Percentiles rank a stretch among this genome's conserved stretches.
phyloP scores from a whole-genome alignment of 2,888 invertebrate genomes.

The Ochlodes sylvanus region DNA sequence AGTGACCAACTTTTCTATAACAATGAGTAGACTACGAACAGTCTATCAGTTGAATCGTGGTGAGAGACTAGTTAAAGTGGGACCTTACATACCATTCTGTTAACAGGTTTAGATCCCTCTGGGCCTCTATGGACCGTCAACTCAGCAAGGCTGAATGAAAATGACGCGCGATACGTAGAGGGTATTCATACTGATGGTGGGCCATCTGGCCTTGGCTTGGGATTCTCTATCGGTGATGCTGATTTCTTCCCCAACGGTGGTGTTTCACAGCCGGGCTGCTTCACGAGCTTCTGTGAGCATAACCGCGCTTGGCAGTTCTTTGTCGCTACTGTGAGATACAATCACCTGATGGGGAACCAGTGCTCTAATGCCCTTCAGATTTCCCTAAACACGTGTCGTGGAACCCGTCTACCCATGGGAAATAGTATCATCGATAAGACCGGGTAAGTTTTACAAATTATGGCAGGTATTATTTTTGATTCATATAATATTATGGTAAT shows the following conservation, averaged over 20 bases:
- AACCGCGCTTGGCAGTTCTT: constrained; percentile 61
- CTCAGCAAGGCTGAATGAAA: constrained; percentile 32
- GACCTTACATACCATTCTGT: too few relatives aligned
- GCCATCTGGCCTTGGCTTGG: constrained; percentile 40
- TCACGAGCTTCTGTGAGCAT: constrained; percentile 57
- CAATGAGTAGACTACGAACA: too few relatives aligned
- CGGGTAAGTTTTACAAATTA: constrained; percentile 49
- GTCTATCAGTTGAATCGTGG: too few relatives aligned
- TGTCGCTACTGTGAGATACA: constrained; percentile 53
- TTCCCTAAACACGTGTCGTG: constrained; percentile 53
- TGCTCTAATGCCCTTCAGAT: constrained; percentile 53
- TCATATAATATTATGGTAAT: too few relatives aligned
- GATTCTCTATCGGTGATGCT: constrained; percentile 65
- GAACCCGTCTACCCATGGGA: constrained; percentile 54
- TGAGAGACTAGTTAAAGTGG: too few relatives aligned
- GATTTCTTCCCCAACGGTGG: constrained; percentile 87
- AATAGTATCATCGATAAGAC: constrained; percentile 56
- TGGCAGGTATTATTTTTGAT: too few relatives aligned
- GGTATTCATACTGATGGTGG: constrained; percentile 49
- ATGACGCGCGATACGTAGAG: constrained; percentile 52
- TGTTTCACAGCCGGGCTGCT: constrained; percentile 58
- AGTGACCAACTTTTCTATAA: too few relatives aligned
- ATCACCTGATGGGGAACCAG: constrained; percentile 55
- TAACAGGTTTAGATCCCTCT: constrained; percentile 53
- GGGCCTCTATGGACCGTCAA: constrained; percentile 65